Conservation (phyloP, 2,113 vertebrate genomes). For the Alligator mississippiensis region DNA sequence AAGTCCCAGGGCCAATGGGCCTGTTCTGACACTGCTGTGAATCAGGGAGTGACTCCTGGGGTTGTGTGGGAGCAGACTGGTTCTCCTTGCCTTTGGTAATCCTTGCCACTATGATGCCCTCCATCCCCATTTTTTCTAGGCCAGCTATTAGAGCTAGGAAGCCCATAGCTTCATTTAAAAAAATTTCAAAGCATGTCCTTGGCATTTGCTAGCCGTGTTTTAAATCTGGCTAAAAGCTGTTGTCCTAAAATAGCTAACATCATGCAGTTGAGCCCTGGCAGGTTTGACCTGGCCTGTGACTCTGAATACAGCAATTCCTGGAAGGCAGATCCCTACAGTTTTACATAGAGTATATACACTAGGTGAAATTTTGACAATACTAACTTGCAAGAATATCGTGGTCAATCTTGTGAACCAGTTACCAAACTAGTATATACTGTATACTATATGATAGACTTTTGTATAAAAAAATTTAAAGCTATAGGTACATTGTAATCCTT, state of each 20-base stretch:
- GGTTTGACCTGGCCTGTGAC: background rate
- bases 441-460: slow-evolving; percentile 71
- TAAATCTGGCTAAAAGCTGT: background rate
- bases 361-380: slow-evolving; percentile 38
- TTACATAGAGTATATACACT: slow-evolving; percentile 1
- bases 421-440: slow-evolving; percentile 59
- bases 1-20: background rate
- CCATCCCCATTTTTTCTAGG: background rate
- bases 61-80: background rate
- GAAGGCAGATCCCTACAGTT: background rate
- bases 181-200: background rate
- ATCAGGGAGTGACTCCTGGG: background rate
- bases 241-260: background rate
- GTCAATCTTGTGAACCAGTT: slow-evolving; percentile 70
- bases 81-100: background rate
- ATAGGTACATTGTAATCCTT: slow-evolving; percentile 69
- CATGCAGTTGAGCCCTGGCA: fast-evolving
- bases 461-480: slow-evolving; percentile 67
- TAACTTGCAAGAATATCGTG: slow-evolving; percentile 67
- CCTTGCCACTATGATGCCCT: fast-evolving
- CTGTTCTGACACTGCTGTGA: fast-evolving
- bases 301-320: slow-evolving; percentile 39
- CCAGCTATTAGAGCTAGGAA: background rate
- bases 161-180: background rate
- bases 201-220: background rate